Conservation (phyloP, 2,888 invertebrate genomes). For the Aspidapion aeneum region DNA sequence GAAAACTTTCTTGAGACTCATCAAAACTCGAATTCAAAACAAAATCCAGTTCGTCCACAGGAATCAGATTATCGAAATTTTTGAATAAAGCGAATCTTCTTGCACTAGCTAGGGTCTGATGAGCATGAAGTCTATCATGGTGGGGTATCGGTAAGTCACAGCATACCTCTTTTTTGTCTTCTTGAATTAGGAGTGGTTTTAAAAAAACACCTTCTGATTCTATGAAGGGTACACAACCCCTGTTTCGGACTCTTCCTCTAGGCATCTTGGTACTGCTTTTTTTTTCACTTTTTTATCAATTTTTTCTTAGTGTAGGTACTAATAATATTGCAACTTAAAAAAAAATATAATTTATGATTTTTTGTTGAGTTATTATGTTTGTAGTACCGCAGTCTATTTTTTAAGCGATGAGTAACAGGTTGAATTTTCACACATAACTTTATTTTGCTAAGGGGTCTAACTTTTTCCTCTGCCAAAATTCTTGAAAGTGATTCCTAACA, state of each 20-base stretch:
- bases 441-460: too few relatives aligned
- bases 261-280: background rate
- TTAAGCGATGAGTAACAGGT: too few relatives aligned
- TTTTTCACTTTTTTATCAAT: too few relatives aligned
- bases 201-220: conserved; percentile 49
- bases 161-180: conserved; percentile 42
- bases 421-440: too few relatives aligned
- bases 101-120: conserved; percentile 54
- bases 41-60: conserved; percentile 67
- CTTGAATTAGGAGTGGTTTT: conserved; percentile 42
- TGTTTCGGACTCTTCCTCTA: conserved; percentile 34
- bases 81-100: conserved; percentile 49
- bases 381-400: too few relatives aligned
- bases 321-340: background rate
- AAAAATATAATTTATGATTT: background rate
- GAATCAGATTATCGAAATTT: conserved; percentile 47
- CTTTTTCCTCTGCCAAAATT: too few relatives aligned
- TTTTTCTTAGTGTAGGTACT: too few relatives aligned
- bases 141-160: conserved; percentile 40
- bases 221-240: conserved; percentile 46
- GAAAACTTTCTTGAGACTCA: conserved; percentile 61
- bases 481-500: too few relatives aligned
- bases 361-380: background rate
- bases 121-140: conserved; percentile 50
- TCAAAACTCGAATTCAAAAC: conserved; percentile 63